Evolutionary conservation across 1,140 invertebrate genomes (phyloP), one percentile per base, ranked within the genome.

Genomic region (Phthorimaea operculella): DNA sequence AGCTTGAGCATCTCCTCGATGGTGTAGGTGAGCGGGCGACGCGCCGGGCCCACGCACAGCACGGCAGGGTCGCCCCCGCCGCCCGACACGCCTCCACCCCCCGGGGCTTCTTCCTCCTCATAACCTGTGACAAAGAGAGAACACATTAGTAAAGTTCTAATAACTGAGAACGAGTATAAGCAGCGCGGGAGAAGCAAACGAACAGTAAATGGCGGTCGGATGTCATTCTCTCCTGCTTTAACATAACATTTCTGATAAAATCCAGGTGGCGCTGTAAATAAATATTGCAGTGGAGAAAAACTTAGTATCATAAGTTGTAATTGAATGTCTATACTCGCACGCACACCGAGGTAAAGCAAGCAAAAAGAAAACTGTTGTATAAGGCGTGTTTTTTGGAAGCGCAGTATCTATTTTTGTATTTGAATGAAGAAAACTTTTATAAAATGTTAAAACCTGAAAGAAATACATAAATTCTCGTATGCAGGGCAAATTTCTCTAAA

Each of bases 1-100:
- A 91, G 86, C 12, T 87, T 80, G 77, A 91, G 82, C 48, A 92
- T 82, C 67, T 90, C 84, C 51, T 91, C 89, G 85, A 90, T 66
- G 21, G 79, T 73, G 70, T 87, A 87, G 15, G 66, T 72, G 36
- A 78, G 74, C 58, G 74, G 66, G 10, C 71, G 68, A 12, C 74
- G 73, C 39, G 67, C 73, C 48, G 80, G 77, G 0, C 80, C 80
- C 62, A 83, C 60, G 42, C 78, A 79, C 59, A 83, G 66, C 61
- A 83, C 80, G 14, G 80, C 80, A 28, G 79, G 76, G 63, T 81
- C 79, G 15, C 72, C 74, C 36, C 64, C 74, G 9, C 72, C 71
- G 33, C 55, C 65, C 18, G 54, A 60, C 11, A 61, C 63, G 52
- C 64, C 65, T 42, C 21, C 48, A 4, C 10, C 45, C 12, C 45